Evolutionary conservation across 2,888 invertebrate genomes (phyloP).

Genomic region (Drosophila rubida): DNA sequence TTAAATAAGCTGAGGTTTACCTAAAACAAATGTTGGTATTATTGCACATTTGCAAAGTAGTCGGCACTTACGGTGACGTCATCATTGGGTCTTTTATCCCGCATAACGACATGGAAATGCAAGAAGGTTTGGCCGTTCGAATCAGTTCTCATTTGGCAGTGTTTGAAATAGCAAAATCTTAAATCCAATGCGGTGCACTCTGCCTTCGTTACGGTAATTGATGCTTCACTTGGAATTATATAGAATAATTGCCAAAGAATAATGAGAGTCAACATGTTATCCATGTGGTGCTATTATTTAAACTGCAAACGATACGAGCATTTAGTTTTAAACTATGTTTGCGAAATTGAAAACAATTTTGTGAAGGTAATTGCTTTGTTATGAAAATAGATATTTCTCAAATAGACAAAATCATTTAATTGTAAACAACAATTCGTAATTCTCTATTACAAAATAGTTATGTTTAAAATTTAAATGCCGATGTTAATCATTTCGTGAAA

Average conservation of each 20-base stretch:
- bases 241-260: not conserved
- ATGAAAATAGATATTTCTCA: not conserved
- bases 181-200: constrained; percentile 38
- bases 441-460: not conserved
- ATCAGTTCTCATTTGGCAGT: constrained; percentile 33
- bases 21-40: constrained; percentile 2
- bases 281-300: not conserved
- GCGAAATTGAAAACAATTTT: not conserved
- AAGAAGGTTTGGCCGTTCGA: constrained; percentile 13
- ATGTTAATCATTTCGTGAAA: constrained; percentile 21
- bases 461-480: not conserved
- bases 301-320: not conserved
- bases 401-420: not conserved
- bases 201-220: constrained; percentile 5
- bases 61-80: constrained; percentile 47
- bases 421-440: not conserved
- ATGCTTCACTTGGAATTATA: not conserved
- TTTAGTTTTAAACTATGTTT: not conserved
- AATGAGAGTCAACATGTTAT: not conserved
- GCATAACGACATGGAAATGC: constrained; percentile 24
- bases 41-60: not conserved
- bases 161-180: constrained; percentile 24
- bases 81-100: constrained; percentile 33
- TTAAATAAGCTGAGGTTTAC: constrained; percentile 1
- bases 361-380: not conserved